A percentile compares a stretch with the other conserved stretches of the same genome.
These are phyloP conservation scores for Grantiella picta DNA, from an alignment of 2,113 vertebrate species.

Conservation along the genomic window DNA sequence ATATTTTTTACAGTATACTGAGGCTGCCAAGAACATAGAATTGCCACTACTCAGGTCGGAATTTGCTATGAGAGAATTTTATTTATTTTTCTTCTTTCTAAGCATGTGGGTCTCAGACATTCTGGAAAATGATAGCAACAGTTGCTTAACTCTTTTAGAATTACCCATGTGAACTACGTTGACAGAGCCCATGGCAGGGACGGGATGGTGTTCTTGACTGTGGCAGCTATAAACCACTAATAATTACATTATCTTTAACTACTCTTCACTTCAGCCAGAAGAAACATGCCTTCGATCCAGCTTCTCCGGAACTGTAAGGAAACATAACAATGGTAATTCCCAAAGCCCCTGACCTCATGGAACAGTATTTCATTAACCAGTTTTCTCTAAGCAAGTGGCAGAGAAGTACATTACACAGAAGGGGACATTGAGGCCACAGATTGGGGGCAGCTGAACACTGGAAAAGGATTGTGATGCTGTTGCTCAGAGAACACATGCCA, in stretches of 20 bases:
- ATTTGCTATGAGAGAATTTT: not conserved
- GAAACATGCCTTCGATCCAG: not conserved
- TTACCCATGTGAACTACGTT: not conserved
- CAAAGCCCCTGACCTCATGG: not conserved
- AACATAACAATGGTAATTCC: not conserved
- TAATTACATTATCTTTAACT: not conserved
- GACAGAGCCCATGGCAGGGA: not conserved
- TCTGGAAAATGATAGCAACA: not conserved
- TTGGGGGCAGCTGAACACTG: not conserved
- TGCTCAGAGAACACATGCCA: not conserved
- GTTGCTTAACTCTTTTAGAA: not conserved
- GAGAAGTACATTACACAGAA: not conserved
- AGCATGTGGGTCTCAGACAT: not conserved
- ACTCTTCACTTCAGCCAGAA: not conserved
- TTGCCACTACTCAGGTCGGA: not conserved
- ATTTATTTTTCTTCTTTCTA: not conserved
- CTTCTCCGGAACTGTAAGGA: not conserved
- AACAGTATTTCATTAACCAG: not conserved
- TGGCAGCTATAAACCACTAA: not conserved
- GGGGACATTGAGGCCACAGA: not conserved
- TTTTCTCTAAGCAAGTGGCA: not conserved
- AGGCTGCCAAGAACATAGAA: not conserved
- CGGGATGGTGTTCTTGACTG: not conserved
- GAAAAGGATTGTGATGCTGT: not conserved
- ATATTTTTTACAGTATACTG: not conserved